Conservation (phyloP, 2,888 invertebrate genomes). For the Meganola albula region DNA sequence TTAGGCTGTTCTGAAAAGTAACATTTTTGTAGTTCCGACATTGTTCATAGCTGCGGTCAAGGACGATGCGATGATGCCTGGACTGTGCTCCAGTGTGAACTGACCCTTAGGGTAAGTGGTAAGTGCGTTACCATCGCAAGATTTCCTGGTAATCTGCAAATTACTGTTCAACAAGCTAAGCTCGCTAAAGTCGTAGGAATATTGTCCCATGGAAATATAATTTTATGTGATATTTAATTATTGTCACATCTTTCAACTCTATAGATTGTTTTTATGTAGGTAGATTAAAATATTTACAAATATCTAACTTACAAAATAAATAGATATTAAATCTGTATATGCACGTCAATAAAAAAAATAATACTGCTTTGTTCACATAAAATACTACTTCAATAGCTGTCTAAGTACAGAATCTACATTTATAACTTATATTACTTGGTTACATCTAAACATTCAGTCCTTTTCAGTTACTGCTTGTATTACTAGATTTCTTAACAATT, state of each 20-base stretch:
- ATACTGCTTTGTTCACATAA: slow-evolving; percentile 19
- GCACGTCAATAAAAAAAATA: slow-evolving; percentile 22
- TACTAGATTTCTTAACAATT: slow-evolving; percentile 49
- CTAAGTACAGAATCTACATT: too few relatives aligned
- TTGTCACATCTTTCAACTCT: slow-evolving; percentile 62
- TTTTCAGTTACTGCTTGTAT: slow-evolving; percentile 53
- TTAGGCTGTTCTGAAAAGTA: too few relatives aligned
- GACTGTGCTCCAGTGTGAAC: too few relatives aligned
- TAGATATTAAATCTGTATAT: too few relatives aligned
- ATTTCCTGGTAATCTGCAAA: too few relatives aligned
- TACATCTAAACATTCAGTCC: slow-evolving; percentile 63
- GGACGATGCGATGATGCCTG: too few relatives aligned
- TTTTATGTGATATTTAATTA: slow-evolving; percentile 69
- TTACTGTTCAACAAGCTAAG: slow-evolving; percentile 63
- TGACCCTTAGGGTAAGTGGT: too few relatives aligned
- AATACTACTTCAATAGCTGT: slow-evolving; percentile 20
- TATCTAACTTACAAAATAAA: slow-evolving; percentile 19
- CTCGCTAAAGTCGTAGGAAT: slow-evolving; percentile 57
- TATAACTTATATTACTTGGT: slow-evolving; percentile 23
- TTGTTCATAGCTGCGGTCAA: too few relatives aligned
- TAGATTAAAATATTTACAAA: slow-evolving; percentile 29
- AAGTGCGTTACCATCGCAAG: too few relatives aligned
- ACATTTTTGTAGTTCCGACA: too few relatives aligned
- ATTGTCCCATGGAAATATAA: slow-evolving; percentile 62
- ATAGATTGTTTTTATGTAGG: slow-evolving; percentile 35